Conservation (phyloP, 2,797 vertebrate species). For the Podargus strigoides region DNA sequence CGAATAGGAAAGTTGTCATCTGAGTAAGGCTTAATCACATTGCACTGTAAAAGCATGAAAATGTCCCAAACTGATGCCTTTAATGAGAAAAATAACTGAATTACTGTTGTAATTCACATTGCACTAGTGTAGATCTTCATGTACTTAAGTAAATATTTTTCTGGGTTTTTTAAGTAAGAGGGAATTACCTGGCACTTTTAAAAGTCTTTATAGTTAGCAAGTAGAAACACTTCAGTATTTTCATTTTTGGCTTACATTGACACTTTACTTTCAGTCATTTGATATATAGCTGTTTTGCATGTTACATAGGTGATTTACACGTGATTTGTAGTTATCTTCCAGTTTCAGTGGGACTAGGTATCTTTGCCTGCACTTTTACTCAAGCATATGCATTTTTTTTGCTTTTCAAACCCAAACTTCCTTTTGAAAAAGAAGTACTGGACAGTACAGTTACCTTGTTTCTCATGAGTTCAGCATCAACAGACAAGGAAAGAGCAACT, state of each 20-base stretch:
- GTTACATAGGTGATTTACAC: not conserved
- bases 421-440: not conserved
- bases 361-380: not conserved
- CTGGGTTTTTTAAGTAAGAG: not conserved
- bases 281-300: not conserved
- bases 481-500: too few species aligned
- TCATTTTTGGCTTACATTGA: not conserved
- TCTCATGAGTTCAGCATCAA: not conserved
- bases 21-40: constrained; percentile 1
- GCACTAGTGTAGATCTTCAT: not conserved
- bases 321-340: not conserved
- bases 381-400: not conserved
- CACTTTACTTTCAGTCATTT: not conserved
- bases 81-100: not conserved
- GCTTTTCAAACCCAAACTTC: not conserved
- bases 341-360: not conserved
- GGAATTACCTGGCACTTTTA: not conserved
- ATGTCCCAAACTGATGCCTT: not conserved
- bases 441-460: not conserved
- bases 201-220: not conserved
- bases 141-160: not conserved
- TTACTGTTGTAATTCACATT: not conserved
- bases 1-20: not conserved
- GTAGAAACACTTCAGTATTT: not conserved
- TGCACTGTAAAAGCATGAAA: not conserved